These are phyloP conservation scores for Caloenas nicobarica DNA, from an alignment of 2,113 vertebrate genomes.

Conservation along the genomic window DNA sequence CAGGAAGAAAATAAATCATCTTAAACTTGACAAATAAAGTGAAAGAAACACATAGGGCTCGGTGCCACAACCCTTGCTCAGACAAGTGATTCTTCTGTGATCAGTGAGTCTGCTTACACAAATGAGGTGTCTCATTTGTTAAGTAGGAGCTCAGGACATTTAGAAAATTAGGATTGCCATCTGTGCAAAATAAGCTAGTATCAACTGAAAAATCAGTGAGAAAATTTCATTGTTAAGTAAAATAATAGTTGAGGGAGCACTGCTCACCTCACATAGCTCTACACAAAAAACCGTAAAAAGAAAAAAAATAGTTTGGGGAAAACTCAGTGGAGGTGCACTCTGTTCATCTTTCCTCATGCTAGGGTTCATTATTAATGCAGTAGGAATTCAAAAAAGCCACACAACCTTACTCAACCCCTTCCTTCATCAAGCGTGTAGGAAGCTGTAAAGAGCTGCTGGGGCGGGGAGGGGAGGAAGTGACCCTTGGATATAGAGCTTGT, in stretches of 20 bases:
- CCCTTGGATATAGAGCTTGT: neutral
- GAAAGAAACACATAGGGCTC: neutral
- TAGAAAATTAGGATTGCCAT: neutral
- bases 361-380: neutral
- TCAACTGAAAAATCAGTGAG: neutral
- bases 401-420: neutral
- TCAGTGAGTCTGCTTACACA: neutral
- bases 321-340: rapidly evolving
- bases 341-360: neutral
- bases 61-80: neutral
- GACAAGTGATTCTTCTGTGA: neutral
- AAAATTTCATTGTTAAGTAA: neutral
- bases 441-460: neutral
- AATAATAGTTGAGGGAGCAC: neutral
- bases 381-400: neutral
- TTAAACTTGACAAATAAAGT: neutral
- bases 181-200: neutral
- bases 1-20: neutral
- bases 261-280: neutral
- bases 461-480: neutral
- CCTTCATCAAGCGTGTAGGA: neutral
- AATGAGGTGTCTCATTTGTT: neutral
- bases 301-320: neutral
- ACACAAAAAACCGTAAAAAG: neutral
- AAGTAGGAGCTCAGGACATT: neutral